phyloP scores from a whole-genome alignment of 2,113 vertebrate species.

The Alligator mississippiensis region DNA sequence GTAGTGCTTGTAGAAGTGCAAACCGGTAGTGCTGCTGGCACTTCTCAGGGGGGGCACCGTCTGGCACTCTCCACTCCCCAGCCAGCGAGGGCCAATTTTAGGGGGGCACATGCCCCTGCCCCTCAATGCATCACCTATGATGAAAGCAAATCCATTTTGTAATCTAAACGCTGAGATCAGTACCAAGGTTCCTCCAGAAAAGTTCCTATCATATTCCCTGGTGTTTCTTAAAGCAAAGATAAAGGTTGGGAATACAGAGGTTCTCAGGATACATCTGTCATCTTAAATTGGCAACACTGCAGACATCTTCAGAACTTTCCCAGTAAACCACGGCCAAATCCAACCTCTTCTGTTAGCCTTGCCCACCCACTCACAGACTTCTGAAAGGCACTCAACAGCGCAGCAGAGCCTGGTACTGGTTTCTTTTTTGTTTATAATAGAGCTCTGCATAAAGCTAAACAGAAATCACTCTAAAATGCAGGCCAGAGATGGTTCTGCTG shows the following conservation, averaged over 20 bases:
- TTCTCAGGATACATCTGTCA: background rate
- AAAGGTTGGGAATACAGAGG: constrained; percentile 6
- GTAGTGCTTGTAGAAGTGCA: too few species aligned
- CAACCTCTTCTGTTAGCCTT: constrained; percentile 37
- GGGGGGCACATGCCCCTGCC: too few species aligned
- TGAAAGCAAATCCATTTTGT: constrained; percentile 35
- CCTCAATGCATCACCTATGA: too few species aligned
- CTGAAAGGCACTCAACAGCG: constrained; percentile 48
- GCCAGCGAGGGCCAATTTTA: too few species aligned
- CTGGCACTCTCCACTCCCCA: too few species aligned
- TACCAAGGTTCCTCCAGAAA: constrained; percentile 51
- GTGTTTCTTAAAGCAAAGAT: constrained; percentile 2
- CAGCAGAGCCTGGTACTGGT: background rate
- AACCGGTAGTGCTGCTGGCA: too few species aligned
- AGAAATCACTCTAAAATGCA: constrained; percentile 43
- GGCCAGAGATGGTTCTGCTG: constrained; percentile 1
- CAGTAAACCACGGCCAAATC: constrained; percentile 10
- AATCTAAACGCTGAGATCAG: constrained; percentile 40
- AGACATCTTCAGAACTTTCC: constrained; percentile 25
- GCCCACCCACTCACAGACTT: constrained; percentile 28
- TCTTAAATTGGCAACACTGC: constrained; percentile 35
- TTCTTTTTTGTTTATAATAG: constrained; percentile 48
- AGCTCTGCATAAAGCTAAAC: constrained; percentile 46
- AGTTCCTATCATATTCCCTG: constrained; percentile 57
- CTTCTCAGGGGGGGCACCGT: too few species aligned